Evolutionary conservation across 2,113 vertebrate species (phyloP), one percentile per base, ranked within the genome.

Genomic region (Pelecanus crispus): DNA sequence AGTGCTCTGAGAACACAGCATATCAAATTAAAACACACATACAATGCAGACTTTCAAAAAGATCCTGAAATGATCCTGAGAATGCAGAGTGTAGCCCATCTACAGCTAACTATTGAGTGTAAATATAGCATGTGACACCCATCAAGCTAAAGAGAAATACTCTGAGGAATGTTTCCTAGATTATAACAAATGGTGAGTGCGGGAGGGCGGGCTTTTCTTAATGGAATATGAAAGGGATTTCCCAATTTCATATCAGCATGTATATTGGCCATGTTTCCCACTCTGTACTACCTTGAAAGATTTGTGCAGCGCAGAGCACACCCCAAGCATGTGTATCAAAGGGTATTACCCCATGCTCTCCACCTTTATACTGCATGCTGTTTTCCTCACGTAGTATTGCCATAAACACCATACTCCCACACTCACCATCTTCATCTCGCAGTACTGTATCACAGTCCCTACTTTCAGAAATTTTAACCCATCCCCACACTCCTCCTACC

Each of bases 141-240:
- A 65, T 61, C 22, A 44, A 65, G 12, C 21, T 49, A 42, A 61
- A 45, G 11, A 40, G 47, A 36, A 84, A 81, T 45, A 45, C 18
- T 22, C 6, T 22, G 3, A 61, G 14, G 68, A 56, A 29, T 13
- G 7, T 38, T 81, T 61, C n/a, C 65, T 44, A 56, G 7, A 14
- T 45, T 63, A 19, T 40, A 72, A 38, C 10, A 92, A 63, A 73
- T 49, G 9, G 3, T 45, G 10, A 13, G 11, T 44, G 17, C 0
- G 4, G 7, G 17, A 0, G 0, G 0, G 2, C 6, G 38, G 26
- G 2, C 5, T 53, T 58, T 59, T 79, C 36, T 50, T 18, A 45
- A 3, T 19, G 29, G 52, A 73, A 52, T 42, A 19, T 36, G 40
- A 70, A 79, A 71, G 26, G 4, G 2, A 40, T 58, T 92, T 72